Evolutionary conservation across 2,888 invertebrate species (phyloP).

Genomic region (Protonemura montana): DNA sequence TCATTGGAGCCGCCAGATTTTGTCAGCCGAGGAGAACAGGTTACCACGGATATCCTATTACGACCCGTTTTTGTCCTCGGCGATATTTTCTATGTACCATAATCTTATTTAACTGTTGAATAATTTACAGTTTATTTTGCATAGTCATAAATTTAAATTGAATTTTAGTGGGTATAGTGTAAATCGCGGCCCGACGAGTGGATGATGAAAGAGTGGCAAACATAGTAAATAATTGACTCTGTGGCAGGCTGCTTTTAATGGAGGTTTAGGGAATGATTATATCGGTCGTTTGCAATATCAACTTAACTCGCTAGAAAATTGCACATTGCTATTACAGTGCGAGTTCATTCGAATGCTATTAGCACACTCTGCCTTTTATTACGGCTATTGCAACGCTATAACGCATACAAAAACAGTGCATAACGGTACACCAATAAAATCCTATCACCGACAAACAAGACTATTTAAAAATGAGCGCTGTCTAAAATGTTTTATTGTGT

Average conservation of each 20-base stretch:
- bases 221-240: slow-evolving; percentile 4
- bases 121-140: background rate
- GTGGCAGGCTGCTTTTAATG: slow-evolving; percentile 4
- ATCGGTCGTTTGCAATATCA: background rate
- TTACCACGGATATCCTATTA: background rate
- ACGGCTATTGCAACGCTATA: background rate
- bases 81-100: background rate
- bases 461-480: background rate
- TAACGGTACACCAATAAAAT: background rate
- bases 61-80: background rate
- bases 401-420: background rate
- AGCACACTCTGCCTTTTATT: background rate
- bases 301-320: background rate
- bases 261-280: slow-evolving; percentile 7
- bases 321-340: background rate
- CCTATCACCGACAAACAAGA: too few species aligned
- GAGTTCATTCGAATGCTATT: background rate
- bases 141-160: slow-evolving; percentile 12
- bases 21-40: background rate
- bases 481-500: background rate
- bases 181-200: background rate
- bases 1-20: background rate
- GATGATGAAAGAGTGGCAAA: background rate
- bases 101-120: background rate
- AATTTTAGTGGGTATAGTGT: background rate